Evolutionary conservation across 2,888 invertebrate species (phyloP), one percentile per base, ranked within the genome.

Genomic region (Formica aserva): DNA sequence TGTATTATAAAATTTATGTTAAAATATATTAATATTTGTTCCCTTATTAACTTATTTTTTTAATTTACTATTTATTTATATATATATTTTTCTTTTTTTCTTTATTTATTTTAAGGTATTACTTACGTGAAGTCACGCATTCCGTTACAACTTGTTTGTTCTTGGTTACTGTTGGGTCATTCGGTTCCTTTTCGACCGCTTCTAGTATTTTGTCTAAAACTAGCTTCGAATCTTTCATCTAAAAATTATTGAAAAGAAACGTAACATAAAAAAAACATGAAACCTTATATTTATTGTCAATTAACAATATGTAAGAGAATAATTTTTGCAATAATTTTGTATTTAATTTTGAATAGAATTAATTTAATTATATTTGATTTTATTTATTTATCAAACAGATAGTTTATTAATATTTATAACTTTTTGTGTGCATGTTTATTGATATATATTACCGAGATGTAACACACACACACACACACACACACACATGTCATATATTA

Each of bases 161-260:
- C 13, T 55, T 29, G 13, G 2, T 4, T n/a, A n/a, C 0, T 66
- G 0, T 15, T 13, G 13, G 15, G 2, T 0, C 0, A 8, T 45
- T 41, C 0, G 29, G 38, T 5, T 52, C 38, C 5, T 41, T 11
- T 3, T 57, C 6, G 0, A 32, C 0, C 2, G 0, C 0, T 69
- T 77, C 29, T 6, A 41, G 0, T 69, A 77, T 13, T 1, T 69
- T 69, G 11, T 77, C 77, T 35, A n/a, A 1, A 57, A 57, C 29
- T 26, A 77, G 26, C 3, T 55, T 67, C 0, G 6, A 3, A n/a
- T 41, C 29, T 29, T 55, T 9, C 29, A 77, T 22, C 77, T 77
- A n/a, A 67, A 77, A 77, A 15, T 67, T 52, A 52, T 52, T 52
- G n/a, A n/a, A 52, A 52, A 52, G n/a, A 52, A 52, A 52, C 6